A percentile compares a stretch with the other conserved stretches of the same genome.
These are phyloP conservation scores for Homalodisca vitripennis DNA, from an alignment of 1,140 invertebrate species.

Conservation along the genomic window DNA sequence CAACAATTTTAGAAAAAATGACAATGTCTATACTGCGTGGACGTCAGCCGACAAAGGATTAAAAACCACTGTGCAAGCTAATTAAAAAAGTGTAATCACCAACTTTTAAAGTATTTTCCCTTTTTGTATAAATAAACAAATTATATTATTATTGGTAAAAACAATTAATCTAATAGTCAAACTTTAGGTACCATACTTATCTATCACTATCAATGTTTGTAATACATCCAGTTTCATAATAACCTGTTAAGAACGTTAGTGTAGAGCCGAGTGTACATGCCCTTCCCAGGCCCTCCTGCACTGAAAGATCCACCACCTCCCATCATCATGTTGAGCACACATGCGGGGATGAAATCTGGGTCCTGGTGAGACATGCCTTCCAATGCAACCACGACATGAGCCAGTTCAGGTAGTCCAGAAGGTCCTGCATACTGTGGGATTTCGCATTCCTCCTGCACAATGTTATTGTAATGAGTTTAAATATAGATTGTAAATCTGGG, in stretches of 20 bases:
- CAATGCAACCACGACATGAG: constrained; percentile 91
- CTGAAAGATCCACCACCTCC: constrained; percentile 99
- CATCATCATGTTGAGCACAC: constrained; percentile 98
- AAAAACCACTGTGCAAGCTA: too few species aligned
- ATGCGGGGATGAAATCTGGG: constrained; percentile 91
- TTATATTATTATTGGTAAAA: too few species aligned
- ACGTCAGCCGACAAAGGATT: too few species aligned
- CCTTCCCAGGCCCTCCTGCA: constrained; percentile 98
- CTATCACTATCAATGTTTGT: too few species aligned
- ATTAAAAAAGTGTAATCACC: too few species aligned
- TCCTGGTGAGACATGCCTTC: constrained; percentile 91
- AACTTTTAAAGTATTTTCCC: too few species aligned
- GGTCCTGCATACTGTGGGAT: constrained; percentile 90
- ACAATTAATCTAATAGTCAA: too few species aligned
- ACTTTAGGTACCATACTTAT: too few species aligned
- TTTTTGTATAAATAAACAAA: too few species aligned
- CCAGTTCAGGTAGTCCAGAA: constrained; percentile 89
- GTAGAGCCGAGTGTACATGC: constrained; percentile 98
- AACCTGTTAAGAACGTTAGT: constrained; percentile 96
- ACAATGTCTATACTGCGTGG: too few species aligned
- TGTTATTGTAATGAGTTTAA: constrained; percentile 95
- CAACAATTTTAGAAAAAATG: too few species aligned
- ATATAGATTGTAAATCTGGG: constrained; percentile 91
- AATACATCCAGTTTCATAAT: too few species aligned
- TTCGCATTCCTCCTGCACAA: constrained; percentile 71